These are phyloP conservation scores for Polydrusus tereticollis DNA, from an alignment of 2,888 invertebrate species.

Conservation along the genomic window DNA sequence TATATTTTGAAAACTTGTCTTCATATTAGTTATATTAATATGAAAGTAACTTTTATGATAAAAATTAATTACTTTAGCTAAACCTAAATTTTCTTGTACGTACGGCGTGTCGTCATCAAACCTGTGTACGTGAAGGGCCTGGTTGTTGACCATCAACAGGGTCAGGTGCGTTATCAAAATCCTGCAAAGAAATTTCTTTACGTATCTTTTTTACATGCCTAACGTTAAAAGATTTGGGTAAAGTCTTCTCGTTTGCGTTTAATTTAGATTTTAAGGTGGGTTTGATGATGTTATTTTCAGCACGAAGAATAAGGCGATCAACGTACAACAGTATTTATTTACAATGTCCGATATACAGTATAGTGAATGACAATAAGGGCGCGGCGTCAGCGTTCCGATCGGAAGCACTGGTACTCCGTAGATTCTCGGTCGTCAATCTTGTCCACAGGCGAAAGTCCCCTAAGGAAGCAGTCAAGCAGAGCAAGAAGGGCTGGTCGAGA, in stretches of 20 bases:
- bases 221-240: not conserved
- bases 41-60: conserved; percentile 17
- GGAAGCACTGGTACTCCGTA: no score
- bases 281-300: no score
- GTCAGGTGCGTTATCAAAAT: conserved; percentile 13
- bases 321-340: no score
- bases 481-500: no score
- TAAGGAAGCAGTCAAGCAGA: no score
- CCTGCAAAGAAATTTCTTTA: conserved; percentile 19
- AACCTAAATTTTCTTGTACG: conserved; percentile 10
- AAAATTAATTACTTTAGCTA: conserved; percentile 7
- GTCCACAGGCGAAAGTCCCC: no score
- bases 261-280: conserved; percentile 15
- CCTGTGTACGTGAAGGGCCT: not conserved
- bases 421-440: no score
- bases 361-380: no score
- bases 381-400: no score
- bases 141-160: conserved; percentile 13
- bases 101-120: not conserved
- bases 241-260: not conserved
- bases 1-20: not conserved
- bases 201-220: not conserved
- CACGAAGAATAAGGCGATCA: no score
- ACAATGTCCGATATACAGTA: no score
- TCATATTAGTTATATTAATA: conserved; percentile 1